Evolutionary conservation across 1,140 invertebrate species (phyloP), one percentile per base, ranked within the genome.

Genomic region (Physella acuta): DNA sequence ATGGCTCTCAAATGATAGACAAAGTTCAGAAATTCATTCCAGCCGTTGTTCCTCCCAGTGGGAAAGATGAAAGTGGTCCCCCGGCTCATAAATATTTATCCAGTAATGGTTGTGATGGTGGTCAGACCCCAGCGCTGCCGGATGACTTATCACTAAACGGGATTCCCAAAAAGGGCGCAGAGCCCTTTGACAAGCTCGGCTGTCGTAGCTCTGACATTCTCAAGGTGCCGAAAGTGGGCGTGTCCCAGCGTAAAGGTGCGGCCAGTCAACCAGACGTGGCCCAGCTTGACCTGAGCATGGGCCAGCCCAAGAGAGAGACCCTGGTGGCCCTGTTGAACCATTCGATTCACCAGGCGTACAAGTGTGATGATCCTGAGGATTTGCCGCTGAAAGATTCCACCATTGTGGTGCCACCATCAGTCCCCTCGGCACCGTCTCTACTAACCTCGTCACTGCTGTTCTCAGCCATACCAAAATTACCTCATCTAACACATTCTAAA

Each of bases 401-500:
- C 1, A 1, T 3, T 2, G 36, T 49, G n/a, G 24, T 28, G 36
- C 5, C 60, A 28, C 30, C 60, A 63, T 24, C 33, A 24, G 37
- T 3, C 8, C 53, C 28, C 53, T 14, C 8, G 8, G 5, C 24
- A 36, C 36, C 53, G 1, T 39, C 52, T 2, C 30, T 66, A 16
- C 17, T 56, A 34, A 30, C 64, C 2, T 66, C 64, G 26, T 66
- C 64, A 37, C 30, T 56, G 51, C 24, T 66, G 52, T 66, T 66
- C 36, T 66, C 64, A 37, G 64, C 64, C 1, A 66, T 66, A 37
- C 51, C 64, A 14, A 66, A 66, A 30, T 56, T 66, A 56, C 53
- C 64, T 66, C 64, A 55, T 11, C 31, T 26, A 33, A n/a, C 31
- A 1, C 20, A 2, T 36, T 17, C 49, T 16, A 53, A 31, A 20